A percentile compares a stretch with the other conserved stretches of the same genome.
These are phyloP conservation scores for Semotilus atromaculatus DNA, from an alignment of 2,797 vertebrate genomes.

Conservation along the genomic window DNA sequence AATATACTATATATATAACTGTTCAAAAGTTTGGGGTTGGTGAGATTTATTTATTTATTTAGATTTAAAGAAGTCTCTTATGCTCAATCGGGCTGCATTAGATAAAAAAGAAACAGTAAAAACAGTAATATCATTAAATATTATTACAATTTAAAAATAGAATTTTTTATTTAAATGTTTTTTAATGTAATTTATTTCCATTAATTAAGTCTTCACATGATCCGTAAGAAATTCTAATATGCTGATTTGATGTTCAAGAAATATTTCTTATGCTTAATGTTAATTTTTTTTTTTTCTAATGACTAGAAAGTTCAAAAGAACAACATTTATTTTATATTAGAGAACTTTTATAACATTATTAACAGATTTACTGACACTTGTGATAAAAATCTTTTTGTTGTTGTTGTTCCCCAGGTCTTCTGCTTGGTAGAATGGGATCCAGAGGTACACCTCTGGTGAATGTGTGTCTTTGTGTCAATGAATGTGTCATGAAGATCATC, in stretches of 20 bases:
- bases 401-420: slow-evolving; percentile 74
- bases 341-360: not conserved
- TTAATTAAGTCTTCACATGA: not conserved
- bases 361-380: not conserved
- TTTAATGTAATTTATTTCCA: not conserved
- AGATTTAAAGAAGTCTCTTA: not conserved
- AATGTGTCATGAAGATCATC: slow-evolving; percentile 92
- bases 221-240: not conserved
- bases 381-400: not conserved
- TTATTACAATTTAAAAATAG: not conserved
- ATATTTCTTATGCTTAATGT: not conserved
- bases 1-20: no score
- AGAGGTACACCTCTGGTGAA: slow-evolving; percentile 85
- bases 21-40: no score
- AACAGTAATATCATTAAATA: not conserved
- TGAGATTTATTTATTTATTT: no score
- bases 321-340: not conserved
- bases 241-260: not conserved
- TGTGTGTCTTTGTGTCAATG: slow-evolving; percentile 89
- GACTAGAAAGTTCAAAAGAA: not conserved
- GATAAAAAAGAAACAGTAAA: not conserved
- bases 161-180: not conserved
- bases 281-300: no score
- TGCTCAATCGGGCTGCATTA: not conserved
- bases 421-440: slow-evolving; percentile 89